phyloP scores from a whole-genome alignment of 64 coral and sea anemone genomes.

The Catalaphyllia jardinei region DNA sequence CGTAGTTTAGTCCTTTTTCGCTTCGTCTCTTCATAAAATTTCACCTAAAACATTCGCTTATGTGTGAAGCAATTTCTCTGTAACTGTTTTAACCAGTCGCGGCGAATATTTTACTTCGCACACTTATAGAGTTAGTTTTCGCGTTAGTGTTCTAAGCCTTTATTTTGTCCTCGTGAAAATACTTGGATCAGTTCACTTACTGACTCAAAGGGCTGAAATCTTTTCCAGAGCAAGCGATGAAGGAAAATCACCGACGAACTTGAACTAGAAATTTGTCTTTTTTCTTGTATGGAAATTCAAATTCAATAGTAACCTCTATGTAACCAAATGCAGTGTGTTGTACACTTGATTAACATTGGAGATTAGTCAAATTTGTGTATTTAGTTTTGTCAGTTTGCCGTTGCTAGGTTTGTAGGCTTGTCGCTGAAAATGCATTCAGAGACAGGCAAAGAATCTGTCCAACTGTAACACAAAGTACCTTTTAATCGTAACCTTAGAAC shows the following conservation, averaged over 20 bases:
- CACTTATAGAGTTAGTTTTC: background rate
- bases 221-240: no score
- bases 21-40: no score
- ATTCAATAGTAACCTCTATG: background rate
- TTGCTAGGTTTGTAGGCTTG: background rate
- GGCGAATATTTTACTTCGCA: no score
- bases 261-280: background rate
- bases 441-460: background rate
- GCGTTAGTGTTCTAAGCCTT: background rate
- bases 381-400: slow-evolving; percentile 6
- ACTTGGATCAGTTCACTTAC: background rate
- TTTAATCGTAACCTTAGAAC: background rate
- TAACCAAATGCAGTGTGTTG: background rate
- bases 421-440: background rate
- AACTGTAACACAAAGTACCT: background rate
- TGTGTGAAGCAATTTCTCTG: no score
- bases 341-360: background rate
- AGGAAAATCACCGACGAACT: background rate
- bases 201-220: no score
- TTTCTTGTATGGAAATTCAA: background rate
- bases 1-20: no score
- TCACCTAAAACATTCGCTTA: no score
- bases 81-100: no score
- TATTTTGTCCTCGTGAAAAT: background rate
- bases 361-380: background rate